A percentile compares a stretch with the other conserved stretches of the same genome.
These are phyloP conservation scores for Speoplatyrhinus poulsoni DNA, from an alignment of 2,113 vertebrate species.

Conservation along the genomic window DNA sequence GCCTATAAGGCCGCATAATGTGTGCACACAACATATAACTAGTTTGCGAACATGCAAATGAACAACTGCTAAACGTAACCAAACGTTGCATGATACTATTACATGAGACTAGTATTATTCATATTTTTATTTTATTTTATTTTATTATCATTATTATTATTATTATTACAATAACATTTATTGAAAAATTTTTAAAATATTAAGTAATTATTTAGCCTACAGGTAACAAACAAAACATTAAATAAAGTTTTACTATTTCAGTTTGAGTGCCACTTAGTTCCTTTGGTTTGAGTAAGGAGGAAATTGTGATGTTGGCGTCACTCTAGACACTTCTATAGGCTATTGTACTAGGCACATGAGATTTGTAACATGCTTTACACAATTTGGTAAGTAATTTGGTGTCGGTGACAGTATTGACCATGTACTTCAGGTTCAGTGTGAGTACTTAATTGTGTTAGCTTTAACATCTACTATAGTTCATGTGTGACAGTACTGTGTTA, in stretches of 20 bases:
- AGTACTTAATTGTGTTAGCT: no score
- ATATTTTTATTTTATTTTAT: no score
- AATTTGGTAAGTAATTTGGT: not conserved
- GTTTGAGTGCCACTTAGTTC: constrained; percentile 55
- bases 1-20: constrained; percentile 11
- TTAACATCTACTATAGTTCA: no score
- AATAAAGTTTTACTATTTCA: constrained; percentile 23
- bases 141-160: no score
- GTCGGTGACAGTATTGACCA: constrained; percentile 33
- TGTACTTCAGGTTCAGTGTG: constrained; percentile 27
- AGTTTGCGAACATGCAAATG: constrained; percentile 20
- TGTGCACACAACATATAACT: not conserved
- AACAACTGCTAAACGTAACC: not conserved
- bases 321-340: constrained; percentile 58
- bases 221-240: no score
- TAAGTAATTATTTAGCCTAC: no score
- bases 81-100: no score
- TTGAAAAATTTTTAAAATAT: no score
- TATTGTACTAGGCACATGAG: constrained; percentile 60
- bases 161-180: no score
- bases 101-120: no score
- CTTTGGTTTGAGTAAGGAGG: constrained; percentile 57
- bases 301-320: constrained; percentile 59
- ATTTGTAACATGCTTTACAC: constrained; percentile 45
- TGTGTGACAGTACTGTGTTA: no score